Evolutionary conservation across 2,888 invertebrate species (phyloP), one percentile per base, ranked within the genome.

Genomic region (Caenorhabditis drosophilae): DNA sequence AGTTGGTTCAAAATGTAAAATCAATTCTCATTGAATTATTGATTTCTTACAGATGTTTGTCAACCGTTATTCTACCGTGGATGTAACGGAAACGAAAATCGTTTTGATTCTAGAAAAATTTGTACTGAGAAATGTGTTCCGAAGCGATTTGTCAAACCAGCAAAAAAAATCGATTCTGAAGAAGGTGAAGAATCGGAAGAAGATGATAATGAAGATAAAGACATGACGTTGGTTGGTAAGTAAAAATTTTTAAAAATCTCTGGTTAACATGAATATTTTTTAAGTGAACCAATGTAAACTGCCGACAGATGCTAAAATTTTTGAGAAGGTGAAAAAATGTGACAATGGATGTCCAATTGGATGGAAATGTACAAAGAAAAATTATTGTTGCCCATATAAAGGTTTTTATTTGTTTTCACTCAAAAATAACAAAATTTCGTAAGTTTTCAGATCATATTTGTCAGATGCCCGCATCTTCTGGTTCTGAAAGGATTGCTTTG

Each of bases 81-180:
- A 26, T 82, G 81, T 61, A 67, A 60, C 34, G 81, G 81, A 27
- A 81, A 81, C 49, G 67, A 73, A 11, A 81, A 81, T 62, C 68
- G 77, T 46, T 81, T 81, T 48, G 60, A 51, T 1, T 61, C 76
- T 2, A 64, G 74, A 56, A 76, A 70, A 20, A 70, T 68, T 11
- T 81, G 81, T 47, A 48, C 49, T 4, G 55, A 63, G 12, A 48
- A 57, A 4, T 73, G 73, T 58, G 58, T 64, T 11, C 64, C 64
- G 12, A 40, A 31, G 12, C 22, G 6, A 15, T 2, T 23, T 12
- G 7, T 16, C 9, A 47, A 47, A 22, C 47, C 34, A 15, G 15
- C 12, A 45, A 31, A 62, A 62, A n/a, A n/a, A n/a, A n/a, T n/a
- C n/a, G 31, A 26, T 27, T 16, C 11, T 4, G 52, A 55, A n/a